phyloP scores from a whole-genome alignment of 2,113 vertebrate genomes.

The Gambusia affinis region DNA sequence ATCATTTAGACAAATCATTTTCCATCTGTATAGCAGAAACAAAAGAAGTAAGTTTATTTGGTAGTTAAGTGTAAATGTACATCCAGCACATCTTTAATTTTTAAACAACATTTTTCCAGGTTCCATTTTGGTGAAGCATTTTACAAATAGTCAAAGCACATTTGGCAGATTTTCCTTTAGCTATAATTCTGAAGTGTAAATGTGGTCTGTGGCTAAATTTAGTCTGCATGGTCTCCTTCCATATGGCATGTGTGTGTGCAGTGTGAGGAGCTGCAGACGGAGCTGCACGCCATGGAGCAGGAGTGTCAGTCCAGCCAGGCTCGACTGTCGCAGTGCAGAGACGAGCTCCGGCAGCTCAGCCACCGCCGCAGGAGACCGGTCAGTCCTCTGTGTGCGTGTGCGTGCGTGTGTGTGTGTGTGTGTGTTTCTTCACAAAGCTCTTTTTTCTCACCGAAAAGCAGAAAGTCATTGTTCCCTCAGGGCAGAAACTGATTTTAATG shows the following conservation, averaged over 20 bases:
- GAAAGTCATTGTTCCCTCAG: not conserved
- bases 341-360: slow-evolving; percentile 79
- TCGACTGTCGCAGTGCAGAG: slow-evolving; percentile 84
- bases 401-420: slow-evolving; percentile 11
- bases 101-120: not conserved
- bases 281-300: slow-evolving; percentile 83
- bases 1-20: no score
- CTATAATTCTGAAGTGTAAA: not conserved
- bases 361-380: slow-evolving; percentile 59
- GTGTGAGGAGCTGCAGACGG: slow-evolving; percentile 84
- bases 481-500: not conserved
- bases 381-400: slow-evolving; percentile 23
- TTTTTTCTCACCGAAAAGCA: not conserved
- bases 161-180: not conserved
- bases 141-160: not conserved
- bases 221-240: not conserved
- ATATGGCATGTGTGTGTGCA: slow-evolving; percentile 48
- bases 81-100: not conserved
- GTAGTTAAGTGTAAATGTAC: not conserved
- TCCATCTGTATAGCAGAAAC: not conserved
- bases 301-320: slow-evolving; percentile 85
- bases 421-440: not conserved
- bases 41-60: not conserved
- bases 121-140: not conserved
- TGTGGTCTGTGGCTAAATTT: not conserved